Evolutionary conservation across 2,797 vertebrate genomes (phyloP).

Genomic region (Cyprinella venusta): DNA sequence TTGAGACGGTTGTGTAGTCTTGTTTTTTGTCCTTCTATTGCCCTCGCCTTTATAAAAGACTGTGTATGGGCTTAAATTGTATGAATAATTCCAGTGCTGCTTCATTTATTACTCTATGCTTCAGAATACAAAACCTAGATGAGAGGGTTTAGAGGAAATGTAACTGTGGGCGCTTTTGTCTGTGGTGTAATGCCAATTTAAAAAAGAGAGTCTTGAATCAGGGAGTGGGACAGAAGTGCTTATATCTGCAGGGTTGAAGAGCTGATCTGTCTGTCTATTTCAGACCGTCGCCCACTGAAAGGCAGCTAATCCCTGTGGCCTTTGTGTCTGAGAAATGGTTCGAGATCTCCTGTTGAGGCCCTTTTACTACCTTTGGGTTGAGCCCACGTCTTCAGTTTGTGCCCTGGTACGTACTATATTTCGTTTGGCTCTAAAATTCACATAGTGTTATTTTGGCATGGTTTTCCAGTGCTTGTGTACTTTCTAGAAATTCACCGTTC

Average conservation of each 20-base stretch:
- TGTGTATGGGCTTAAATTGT: slow-evolving; percentile 15
- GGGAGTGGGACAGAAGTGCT: slow-evolving; percentile 29
- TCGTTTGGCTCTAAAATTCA: slow-evolving; percentile 38
- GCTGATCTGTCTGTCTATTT: slow-evolving; percentile 69
- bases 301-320: slow-evolving; percentile 99
- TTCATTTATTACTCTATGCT: slow-evolving; percentile 11
- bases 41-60: slow-evolving; percentile 5
- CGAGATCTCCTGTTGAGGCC: slow-evolving; percentile 99
- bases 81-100: slow-evolving; percentile 18
- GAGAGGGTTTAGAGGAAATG: slow-evolving; percentile 29
- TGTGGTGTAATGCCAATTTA: slow-evolving; percentile 3
- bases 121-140: slow-evolving; percentile 12
- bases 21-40: slow-evolving; percentile 11
- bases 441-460: slow-evolving; percentile 8
- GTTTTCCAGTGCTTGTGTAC: slow-evolving; percentile 8
- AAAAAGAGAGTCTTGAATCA: slow-evolving; percentile 21
- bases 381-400: slow-evolving; percentile 84
- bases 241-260: slow-evolving; percentile 48
- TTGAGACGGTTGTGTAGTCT: neutral
- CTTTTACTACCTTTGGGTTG: slow-evolving; percentile 86
- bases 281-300: slow-evolving; percentile 95
- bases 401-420: slow-evolving; percentile 84
- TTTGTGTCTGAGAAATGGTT: slow-evolving; percentile 99
- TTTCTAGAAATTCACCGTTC: slow-evolving; percentile 19
- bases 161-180: slow-evolving; percentile 13